Evolutionary conservation across 2,113 vertebrate genomes (phyloP), one percentile per base, ranked within the genome.

Genomic region (Lamprotornis superbus): DNA sequence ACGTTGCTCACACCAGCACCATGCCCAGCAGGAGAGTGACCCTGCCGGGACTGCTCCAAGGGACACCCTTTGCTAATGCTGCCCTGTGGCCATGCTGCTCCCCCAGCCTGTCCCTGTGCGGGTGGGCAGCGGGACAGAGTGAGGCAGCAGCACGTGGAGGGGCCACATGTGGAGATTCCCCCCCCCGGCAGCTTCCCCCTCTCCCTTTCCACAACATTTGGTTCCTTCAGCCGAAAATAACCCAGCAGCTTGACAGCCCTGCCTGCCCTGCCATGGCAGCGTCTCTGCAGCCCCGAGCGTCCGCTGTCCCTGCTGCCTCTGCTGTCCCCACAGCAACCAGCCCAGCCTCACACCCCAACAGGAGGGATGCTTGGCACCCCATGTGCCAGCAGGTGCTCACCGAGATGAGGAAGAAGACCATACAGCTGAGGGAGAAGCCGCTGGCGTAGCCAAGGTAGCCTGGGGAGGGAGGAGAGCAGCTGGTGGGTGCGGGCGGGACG

Each of bases 361-460:
- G 39, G 25, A 91, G 60, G 64, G 90, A 42, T 22, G 57, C 50
- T 79, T 0, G 5, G 65, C 67, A 67, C 10, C 50, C 64, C 20
- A 47, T 0, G 0, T 17, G 61, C 76, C 19, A 2, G 59, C 5
- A 2, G 21, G 46, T 39, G 98, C 99, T 98, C 98, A 99, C 99
- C 37, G 98, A 98, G 75, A 97, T 97, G 78, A 99, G 98, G 96
- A 99, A 99, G 98, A 99, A 99, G 89, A 98, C 98, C 99, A 99
- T 99, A 95, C 99, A 99, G 97, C 99, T 99, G 94, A 99, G 99
- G 20, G 99, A 99, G 98, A 99, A 99, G 39, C 99, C 99, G 4
- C 99, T 99, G 97, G 99, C 97, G 15, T 99, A 99, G 73, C 99
- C 99, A 4, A 99, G 98, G 97, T 99, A 99, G 91, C 99, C 99